phyloP scores from a whole-genome alignment of 2,888 invertebrate genomes.

The Eilema sororculum region DNA sequence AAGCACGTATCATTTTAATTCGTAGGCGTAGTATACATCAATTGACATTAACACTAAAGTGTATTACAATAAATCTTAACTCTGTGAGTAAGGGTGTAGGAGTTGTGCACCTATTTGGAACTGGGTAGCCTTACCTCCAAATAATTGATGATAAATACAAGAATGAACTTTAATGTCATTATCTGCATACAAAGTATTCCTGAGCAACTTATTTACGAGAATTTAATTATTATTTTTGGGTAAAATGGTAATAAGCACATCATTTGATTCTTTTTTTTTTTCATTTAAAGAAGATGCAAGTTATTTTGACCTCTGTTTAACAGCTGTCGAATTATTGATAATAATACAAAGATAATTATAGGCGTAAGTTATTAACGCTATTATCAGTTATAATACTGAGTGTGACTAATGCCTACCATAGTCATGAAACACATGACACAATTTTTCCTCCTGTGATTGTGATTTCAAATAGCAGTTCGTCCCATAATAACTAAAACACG shows the following conservation, averaged over 20 bases:
- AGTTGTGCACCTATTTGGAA: slow-evolving; percentile 39
- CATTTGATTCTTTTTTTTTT: neutral
- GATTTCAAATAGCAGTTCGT: neutral
- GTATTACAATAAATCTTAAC: slow-evolving; percentile 14
- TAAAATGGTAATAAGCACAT: neutral
- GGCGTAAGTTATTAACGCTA: neutral
- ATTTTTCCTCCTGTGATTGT: neutral
- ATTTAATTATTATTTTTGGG: neutral
- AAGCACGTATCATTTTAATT: slow-evolving; percentile 17
- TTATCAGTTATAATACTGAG: neutral
- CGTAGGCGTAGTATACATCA: slow-evolving; percentile 19
- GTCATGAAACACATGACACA: no score
- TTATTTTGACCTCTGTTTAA: slow-evolving; percentile 1
- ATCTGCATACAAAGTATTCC: neutral
- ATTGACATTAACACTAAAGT: slow-evolving; percentile 17
- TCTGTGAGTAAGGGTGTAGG: slow-evolving; percentile 33
- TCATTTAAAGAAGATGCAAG: neutral
- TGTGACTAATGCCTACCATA: neutral
- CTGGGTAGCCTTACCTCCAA: slow-evolving; percentile 45
- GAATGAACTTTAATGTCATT: neutral
- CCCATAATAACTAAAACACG: neutral
- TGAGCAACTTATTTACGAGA: neutral
- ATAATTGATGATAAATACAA: slow-evolving; percentile 20
- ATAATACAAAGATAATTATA: neutral
- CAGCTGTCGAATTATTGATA: neutral